These are phyloP conservation scores for Leptinotarsa texana DNA, from an alignment of 1,140 invertebrate genomes.

Conservation along the genomic window DNA sequence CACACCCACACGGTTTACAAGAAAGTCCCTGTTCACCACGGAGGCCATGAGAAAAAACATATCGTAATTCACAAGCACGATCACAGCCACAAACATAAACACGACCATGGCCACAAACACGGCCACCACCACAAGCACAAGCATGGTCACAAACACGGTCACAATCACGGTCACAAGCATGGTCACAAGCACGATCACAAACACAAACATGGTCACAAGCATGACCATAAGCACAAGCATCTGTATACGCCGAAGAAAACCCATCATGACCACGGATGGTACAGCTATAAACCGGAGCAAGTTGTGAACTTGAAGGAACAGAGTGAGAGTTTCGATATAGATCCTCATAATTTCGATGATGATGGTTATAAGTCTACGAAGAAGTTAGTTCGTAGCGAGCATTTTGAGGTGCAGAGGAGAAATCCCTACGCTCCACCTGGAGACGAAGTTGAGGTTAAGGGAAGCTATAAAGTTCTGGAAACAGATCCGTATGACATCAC, in stretches of 20 bases:
- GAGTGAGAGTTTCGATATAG: not conserved
- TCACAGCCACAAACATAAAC: constrained; percentile 23
- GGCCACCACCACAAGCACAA: constrained; percentile 33
- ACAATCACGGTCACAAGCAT: constrained; percentile 15
- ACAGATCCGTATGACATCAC: constrained; percentile 25
- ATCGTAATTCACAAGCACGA: constrained; percentile 33
- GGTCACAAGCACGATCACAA: constrained; percentile 30
- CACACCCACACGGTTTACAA: constrained; percentile 35
- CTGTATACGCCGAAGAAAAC: constrained; percentile 27
- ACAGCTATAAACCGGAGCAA: constrained; percentile 21
- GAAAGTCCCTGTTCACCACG: constrained; percentile 16
- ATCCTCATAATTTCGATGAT: constrained; percentile 14
- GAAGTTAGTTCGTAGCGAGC: constrained; percentile 30
- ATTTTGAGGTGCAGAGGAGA: constrained; percentile 22
- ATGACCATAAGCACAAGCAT: constrained; percentile 33
- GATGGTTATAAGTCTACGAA: constrained; percentile 26
- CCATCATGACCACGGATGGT: constrained; percentile 28
- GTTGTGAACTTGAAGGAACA: not conserved
- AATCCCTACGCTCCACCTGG: constrained; percentile 28
- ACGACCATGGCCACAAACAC: constrained; percentile 12
- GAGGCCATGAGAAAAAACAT: constrained; percentile 31
- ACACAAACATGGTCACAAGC: constrained; percentile 30
- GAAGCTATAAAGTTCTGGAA: constrained; percentile 36
- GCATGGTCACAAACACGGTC: constrained; percentile 16
- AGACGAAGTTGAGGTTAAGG: constrained; percentile 21